Conservation (phyloP, 2,113 vertebrate genomes). For the Anoura caudifer region DNA sequence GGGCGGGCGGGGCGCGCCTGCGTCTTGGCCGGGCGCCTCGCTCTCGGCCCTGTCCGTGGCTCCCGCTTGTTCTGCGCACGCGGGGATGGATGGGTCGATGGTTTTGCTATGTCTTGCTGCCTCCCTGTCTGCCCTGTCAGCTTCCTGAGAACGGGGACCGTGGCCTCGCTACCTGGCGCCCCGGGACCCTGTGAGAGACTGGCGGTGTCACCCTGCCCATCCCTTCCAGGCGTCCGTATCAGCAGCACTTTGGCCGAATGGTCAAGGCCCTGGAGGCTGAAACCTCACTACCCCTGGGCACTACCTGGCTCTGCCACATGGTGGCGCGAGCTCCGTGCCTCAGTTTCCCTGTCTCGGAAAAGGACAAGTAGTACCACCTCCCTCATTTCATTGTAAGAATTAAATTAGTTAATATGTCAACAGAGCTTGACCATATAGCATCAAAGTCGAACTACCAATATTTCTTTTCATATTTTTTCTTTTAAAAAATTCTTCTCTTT, state of each 20-base stretch:
- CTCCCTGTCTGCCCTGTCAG: neutral
- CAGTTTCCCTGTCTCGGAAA: neutral
- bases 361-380: neutral
- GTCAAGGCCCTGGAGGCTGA: neutral
- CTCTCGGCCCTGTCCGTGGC: neutral
- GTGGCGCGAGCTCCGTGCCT: neutral
- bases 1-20: accelerated
- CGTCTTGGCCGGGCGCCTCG: neutral
- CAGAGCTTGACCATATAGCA: neutral
- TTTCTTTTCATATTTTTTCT: neutral
- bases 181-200: neutral
- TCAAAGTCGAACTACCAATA: neutral
- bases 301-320: neutral
- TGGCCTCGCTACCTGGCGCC: neutral
- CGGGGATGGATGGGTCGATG: neutral
- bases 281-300: neutral
- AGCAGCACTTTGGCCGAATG: neutral
- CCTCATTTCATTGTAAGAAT: neutral
- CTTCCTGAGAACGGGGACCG: neutral
- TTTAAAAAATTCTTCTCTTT: neutral
- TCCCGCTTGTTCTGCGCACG: neutral
- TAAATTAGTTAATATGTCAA: neutral
- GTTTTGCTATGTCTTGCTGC: neutral
- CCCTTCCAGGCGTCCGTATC: neutral
- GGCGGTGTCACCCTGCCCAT: neutral